Evolutionary conservation across 2,888 invertebrate genomes (phyloP).

Genomic region (Halocaridina rubra): DNA sequence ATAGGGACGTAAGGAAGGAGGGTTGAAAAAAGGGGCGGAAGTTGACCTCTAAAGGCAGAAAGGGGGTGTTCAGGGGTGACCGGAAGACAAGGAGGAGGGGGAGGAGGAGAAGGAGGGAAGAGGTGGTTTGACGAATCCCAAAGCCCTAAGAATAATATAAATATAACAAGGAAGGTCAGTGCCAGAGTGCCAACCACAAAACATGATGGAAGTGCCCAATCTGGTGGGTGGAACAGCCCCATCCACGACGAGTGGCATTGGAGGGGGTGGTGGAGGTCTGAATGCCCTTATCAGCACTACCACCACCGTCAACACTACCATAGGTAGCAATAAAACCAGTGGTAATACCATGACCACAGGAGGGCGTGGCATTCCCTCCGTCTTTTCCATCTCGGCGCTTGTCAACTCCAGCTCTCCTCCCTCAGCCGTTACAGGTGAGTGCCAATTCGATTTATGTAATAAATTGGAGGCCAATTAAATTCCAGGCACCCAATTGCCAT

Average conservation of each 20-base stretch:
- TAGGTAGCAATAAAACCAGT: not conserved
- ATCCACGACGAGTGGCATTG: conserved; percentile 17
- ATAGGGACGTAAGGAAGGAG: not conserved
- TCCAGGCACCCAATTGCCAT: not conserved
- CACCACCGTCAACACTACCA: not conserved
- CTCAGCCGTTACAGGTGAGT: conserved; percentile 39
- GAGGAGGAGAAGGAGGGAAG: not conserved
- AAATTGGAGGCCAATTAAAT: not conserved
- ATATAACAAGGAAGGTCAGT: not conserved
- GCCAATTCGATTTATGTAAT: not conserved
- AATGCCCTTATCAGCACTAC: not conserved
- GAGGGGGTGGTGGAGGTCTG: not conserved
- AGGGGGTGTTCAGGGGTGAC: not conserved
- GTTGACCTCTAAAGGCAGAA: too few relatives aligned
- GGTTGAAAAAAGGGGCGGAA: not conserved
- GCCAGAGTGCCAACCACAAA: too few relatives aligned
- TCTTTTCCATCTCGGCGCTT: conserved; percentile 46
- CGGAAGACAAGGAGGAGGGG: not conserved
- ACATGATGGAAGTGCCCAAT: conserved; percentile 51
- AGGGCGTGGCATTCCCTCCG: conserved; percentile 28
- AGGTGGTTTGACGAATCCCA: too few relatives aligned
- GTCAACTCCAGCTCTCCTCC: conserved; percentile 48
- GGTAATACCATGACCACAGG: conserved; percentile 20
- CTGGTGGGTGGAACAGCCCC: conserved; percentile 27
- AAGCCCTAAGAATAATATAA: too few relatives aligned